Conservation (phyloP, 2,888 invertebrate genomes). For the Danaus chrysippus region DNA sequence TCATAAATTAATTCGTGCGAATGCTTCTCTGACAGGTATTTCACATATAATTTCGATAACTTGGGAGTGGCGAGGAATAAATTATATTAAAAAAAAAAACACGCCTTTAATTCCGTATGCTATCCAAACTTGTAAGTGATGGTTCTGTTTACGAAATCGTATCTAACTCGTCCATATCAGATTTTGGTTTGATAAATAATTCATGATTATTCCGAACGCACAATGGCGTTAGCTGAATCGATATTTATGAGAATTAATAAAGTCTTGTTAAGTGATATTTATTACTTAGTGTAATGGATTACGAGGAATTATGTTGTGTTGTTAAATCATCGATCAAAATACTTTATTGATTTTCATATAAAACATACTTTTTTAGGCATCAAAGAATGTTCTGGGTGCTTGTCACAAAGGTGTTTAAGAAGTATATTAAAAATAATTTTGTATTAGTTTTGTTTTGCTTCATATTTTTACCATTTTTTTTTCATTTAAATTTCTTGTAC, state of each 20-base stretch:
- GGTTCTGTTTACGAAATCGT: conserved; percentile 67
- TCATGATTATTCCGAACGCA: conserved; percentile 61
- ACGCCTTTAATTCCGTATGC: conserved; percentile 50
- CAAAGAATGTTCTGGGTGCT: too few species aligned
- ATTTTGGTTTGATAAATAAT: conserved; percentile 64
- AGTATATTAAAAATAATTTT: too few species aligned
- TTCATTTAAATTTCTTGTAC: too few species aligned
- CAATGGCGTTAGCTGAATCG: conserved; percentile 59
- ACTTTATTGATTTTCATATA: too few species aligned
- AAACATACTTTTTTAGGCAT: too few species aligned
- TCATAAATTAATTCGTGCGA: too few species aligned
- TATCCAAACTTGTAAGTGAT: conserved; percentile 48
- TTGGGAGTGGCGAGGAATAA: conserved; percentile 17
- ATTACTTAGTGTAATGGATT: not conserved
- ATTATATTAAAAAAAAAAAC: conserved; percentile 41
- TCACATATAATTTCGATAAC: not conserved
- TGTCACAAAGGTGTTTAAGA: too few species aligned
- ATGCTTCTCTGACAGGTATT: not conserved
- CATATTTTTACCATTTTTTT: too few species aligned
- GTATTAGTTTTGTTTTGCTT: too few species aligned
- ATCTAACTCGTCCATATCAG: conserved; percentile 62
- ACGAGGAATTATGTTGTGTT: too few species aligned
- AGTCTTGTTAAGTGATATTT: conserved; percentile 30
- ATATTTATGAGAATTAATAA: conserved; percentile 56
- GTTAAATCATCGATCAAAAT: too few species aligned